A percentile compares a stretch with the other conserved stretches of the same genome.
These are phyloP conservation scores for Nebria brevicollis DNA, from an alignment of 2,888 invertebrate species.

Conservation along the genomic window DNA sequence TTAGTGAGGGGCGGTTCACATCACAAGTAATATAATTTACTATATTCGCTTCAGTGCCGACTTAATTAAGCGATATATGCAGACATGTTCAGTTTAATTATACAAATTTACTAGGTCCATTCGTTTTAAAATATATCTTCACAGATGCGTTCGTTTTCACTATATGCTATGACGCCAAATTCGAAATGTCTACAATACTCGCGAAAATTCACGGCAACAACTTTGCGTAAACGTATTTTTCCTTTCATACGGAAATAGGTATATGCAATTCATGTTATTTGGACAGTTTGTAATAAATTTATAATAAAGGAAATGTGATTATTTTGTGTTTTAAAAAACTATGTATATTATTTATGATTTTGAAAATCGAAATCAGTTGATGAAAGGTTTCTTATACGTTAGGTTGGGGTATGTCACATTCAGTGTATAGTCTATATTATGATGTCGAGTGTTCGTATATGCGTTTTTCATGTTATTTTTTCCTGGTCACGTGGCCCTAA, in stretches of 20 bases:
- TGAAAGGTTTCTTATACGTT: neutral
- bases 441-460: slow-evolving; percentile 57
- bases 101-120: slow-evolving; percentile 30
- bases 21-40: slow-evolving; percentile 22
- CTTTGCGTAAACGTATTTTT: too few species aligned
- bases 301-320: too few species aligned
- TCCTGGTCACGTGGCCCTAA: slow-evolving; percentile 55
- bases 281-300: too few species aligned
- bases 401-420: neutral
- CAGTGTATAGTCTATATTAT: neutral
- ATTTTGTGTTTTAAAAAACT: neutral
- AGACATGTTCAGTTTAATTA: slow-evolving; percentile 35
- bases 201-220: too few species aligned
- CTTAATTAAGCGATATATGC: slow-evolving; percentile 41
- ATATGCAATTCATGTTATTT: neutral
- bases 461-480: slow-evolving; percentile 65
- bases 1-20: slow-evolving; percentile 12
- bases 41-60: slow-evolving; percentile 26
- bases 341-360: neutral
- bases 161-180: too few species aligned
- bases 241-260: neutral
- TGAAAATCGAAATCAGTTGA: neutral
- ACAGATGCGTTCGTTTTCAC: neutral
- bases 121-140: slow-evolving; percentile 17
- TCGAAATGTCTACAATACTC: too few species aligned